Conservation (phyloP, 2,888 invertebrate species). For the Drosophila barbarae region DNA sequence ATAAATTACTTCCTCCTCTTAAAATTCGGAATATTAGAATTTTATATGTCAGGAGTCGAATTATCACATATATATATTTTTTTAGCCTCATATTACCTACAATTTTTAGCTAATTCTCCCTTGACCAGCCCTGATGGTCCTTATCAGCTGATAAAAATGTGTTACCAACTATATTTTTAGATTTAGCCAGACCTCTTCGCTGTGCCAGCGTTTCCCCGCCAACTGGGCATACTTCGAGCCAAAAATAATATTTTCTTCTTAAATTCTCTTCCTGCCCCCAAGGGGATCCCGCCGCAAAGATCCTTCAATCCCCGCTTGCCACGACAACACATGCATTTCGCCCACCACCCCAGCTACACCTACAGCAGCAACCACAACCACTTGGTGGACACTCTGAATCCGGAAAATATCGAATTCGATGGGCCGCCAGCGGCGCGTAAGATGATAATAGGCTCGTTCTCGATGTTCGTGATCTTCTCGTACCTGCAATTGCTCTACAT, state of each 20-base stretch:
- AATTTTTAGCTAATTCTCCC: neutral
- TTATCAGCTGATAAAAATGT: slow-evolving; percentile 18
- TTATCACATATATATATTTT: no score
- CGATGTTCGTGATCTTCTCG: slow-evolving; percentile 79
- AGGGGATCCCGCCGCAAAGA: neutral
- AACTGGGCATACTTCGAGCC: slow-evolving; percentile 30
- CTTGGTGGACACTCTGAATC: slow-evolving; percentile 49
- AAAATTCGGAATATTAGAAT: no score
- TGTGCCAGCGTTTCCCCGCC: neutral
- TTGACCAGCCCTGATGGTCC: neutral
- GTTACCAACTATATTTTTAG: neutral
- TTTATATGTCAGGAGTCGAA: no score
- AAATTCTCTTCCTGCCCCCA: slow-evolving; percentile 2
- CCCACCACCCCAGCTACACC: slow-evolving; percentile 40
- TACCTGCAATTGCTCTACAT: slow-evolving; percentile 78
- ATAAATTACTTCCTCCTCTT: neutral
- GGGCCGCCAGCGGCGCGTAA: slow-evolving; percentile 69
- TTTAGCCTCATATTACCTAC: no score
- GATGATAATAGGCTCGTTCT: slow-evolving; percentile 75
- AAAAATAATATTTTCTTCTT: slow-evolving; percentile 33
- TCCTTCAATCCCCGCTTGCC: neutral
- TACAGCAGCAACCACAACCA: slow-evolving; percentile 43
- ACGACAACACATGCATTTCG: slow-evolving; percentile 59
- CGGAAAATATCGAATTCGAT: slow-evolving; percentile 68
- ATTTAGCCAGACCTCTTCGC: no score